These are phyloP conservation scores for Idaea aversata DNA, from an alignment of 2,888 invertebrate genomes.

Conservation along the genomic window DNA sequence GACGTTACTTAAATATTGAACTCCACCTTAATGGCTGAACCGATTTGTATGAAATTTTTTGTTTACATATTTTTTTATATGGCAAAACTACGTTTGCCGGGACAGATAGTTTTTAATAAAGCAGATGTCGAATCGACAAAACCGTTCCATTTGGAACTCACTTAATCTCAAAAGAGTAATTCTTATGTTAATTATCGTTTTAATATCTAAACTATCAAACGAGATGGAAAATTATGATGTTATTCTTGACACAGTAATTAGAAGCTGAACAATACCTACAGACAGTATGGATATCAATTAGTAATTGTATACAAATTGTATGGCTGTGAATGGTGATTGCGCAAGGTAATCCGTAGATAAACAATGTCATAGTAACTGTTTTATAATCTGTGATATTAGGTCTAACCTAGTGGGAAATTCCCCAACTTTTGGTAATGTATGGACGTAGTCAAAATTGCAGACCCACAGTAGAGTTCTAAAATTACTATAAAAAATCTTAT, in stretches of 20 bases:
- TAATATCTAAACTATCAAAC: not conserved
- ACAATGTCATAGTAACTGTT: constrained; percentile 4
- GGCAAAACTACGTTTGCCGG: too few species aligned
- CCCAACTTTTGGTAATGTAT: not conserved
- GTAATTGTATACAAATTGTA: constrained; percentile 35
- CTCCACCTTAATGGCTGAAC: too few species aligned
- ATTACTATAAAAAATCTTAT: too few species aligned
- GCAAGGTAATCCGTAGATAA: constrained; percentile 12
- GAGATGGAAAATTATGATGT: constrained; percentile 7
- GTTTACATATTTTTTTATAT: too few species aligned
- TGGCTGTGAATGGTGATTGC: constrained; percentile 21
- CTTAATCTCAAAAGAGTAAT: not conserved
- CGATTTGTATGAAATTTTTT: too few species aligned
- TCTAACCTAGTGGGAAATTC: not conserved
- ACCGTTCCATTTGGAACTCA: not conserved
- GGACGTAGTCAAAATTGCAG: too few species aligned
- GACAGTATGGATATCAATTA: constrained; percentile 29
- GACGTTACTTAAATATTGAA: too few species aligned
- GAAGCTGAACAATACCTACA: constrained; percentile 12
- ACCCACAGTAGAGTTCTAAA: too few species aligned
- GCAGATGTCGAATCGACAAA: not conserved
- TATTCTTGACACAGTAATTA: constrained; percentile 21
- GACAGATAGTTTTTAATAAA: not conserved
- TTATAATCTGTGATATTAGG: constrained; percentile 1
- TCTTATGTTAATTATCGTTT: too few species aligned